A percentile compares a stretch with the other conserved stretches of the same genome.
phyloP scores from a whole-genome alignment of 2,888 invertebrate genomes.

The Epinotia brunnichana region DNA sequence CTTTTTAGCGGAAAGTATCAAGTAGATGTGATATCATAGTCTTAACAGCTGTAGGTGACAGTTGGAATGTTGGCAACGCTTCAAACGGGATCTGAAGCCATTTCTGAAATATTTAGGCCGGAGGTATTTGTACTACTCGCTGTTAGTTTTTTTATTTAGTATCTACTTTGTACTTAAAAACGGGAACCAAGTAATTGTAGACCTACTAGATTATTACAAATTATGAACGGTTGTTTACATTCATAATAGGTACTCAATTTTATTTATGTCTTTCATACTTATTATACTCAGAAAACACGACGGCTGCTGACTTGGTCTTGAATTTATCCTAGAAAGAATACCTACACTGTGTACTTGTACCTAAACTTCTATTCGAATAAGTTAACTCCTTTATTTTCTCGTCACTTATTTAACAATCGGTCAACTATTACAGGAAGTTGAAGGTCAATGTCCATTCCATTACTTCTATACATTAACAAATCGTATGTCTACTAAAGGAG shows the following conservation, averaged over 20 bases:
- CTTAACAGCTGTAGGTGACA: slow-evolving; percentile 41
- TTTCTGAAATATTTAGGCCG: slow-evolving; percentile 49
- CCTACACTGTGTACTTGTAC: not conserved
- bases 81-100: slow-evolving; percentile 45
- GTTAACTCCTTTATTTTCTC: not conserved
- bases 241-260: not conserved
- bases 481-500: slow-evolving; percentile 11
- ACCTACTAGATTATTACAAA: not conserved
- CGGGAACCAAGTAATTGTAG: not conserved
- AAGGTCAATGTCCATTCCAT: slow-evolving; percentile 15
- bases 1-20: slow-evolving; percentile 24
- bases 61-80: slow-evolving; percentile 55
- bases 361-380: not conserved
- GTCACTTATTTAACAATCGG: not conserved
- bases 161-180: not conserved
- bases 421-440: not conserved
- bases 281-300: not conserved
- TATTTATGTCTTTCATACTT: not conserved
- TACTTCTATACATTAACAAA: slow-evolving; percentile 15
- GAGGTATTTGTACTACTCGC: slow-evolving; percentile 30
- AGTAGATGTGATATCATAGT: slow-evolving; percentile 29
- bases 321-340: not conserved
- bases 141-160: slow-evolving; percentile 20
- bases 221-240: not conserved
- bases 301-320: not conserved